These are phyloP conservation scores for Leucophenga montana DNA, from an alignment of 2,888 invertebrate species.

Conservation along the genomic window DNA sequence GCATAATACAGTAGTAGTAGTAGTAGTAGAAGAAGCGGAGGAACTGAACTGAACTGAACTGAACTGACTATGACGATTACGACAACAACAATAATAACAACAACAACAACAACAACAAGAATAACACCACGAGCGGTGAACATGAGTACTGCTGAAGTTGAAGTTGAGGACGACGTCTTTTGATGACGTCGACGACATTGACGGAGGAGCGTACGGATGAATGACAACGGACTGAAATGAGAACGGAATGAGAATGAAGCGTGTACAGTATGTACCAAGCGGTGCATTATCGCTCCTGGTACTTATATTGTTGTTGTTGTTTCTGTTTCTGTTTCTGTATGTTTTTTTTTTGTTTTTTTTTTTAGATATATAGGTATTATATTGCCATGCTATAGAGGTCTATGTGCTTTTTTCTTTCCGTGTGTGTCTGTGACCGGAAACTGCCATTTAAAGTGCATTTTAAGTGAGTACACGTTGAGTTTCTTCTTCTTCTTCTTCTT, in stretches of 20 bases:
- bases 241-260: slow-evolving; percentile 6
- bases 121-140: slow-evolving; percentile 3
- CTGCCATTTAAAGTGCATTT: slow-evolving; percentile 71
- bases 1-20: slow-evolving; percentile 7
- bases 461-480: slow-evolving; percentile 49
- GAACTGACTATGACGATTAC: slow-evolving; percentile 4
- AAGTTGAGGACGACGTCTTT: no score
- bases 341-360: no score
- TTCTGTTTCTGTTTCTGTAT: slow-evolving; percentile 55
- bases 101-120: not conserved
- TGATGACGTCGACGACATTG: no score
- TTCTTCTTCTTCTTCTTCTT: slow-evolving; percentile 2
- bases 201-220: no score
- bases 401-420: slow-evolving; percentile 36
- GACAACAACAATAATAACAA: slow-evolving; percentile 14
- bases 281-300: slow-evolving; percentile 63
- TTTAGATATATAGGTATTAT: no score
- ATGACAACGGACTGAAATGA: no score
- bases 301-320: slow-evolving; percentile 50
- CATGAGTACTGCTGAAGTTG: no score
- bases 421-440: slow-evolving; percentile 62
- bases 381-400: slow-evolving; percentile 44
- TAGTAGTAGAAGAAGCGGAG: not conserved
- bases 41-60: not conserved
- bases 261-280: slow-evolving; percentile 70